phyloP scores from a whole-genome alignment of 2,888 invertebrate species.

The Macropis europaea region DNA sequence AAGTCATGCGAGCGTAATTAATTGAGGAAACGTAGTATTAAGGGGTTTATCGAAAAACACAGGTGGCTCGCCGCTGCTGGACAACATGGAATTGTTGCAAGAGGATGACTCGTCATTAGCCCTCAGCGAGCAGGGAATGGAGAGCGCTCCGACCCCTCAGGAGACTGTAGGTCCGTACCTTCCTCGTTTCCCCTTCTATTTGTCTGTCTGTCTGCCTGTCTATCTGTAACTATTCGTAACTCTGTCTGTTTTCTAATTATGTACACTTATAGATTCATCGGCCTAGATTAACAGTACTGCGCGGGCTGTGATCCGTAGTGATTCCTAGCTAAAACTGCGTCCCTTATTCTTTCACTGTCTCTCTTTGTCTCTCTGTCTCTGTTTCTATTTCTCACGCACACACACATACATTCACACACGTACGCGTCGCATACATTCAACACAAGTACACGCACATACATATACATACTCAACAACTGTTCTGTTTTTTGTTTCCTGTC shows the following conservation, averaged over 20 bases:
- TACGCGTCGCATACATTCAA: slow-evolving; percentile 5
- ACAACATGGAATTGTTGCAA: slow-evolving; percentile 79
- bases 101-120: slow-evolving; percentile 78
- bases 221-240: slow-evolving; percentile 66
- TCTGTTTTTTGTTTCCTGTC: slow-evolving; percentile 44
- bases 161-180: slow-evolving; percentile 79
- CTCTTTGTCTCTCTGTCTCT: slow-evolving; percentile 11
- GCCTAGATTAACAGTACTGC: slow-evolving; percentile 59
- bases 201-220: slow-evolving; percentile 71
- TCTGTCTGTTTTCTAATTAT: slow-evolving; percentile 67
- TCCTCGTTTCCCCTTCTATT: slow-evolving; percentile 74
- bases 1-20: slow-evolving; percentile 59
- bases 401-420: not conserved
- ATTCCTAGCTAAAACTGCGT: slow-evolving; percentile 60
- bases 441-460: slow-evolving; percentile 14
- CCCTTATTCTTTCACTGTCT: slow-evolving; percentile 34
- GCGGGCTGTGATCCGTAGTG: slow-evolving; percentile 60
- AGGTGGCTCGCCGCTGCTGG: slow-evolving; percentile 79
- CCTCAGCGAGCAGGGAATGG: slow-evolving; percentile 78
- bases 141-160: slow-evolving; percentile 77
- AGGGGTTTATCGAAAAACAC: slow-evolving; percentile 72
- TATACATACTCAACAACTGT: slow-evolving; percentile 1
- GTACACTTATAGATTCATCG: slow-evolving; percentile 65
- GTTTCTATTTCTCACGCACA: slow-evolving; percentile 16
- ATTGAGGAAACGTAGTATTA: slow-evolving; percentile 65